A percentile compares a stretch with the other conserved stretches of the same genome.
These are phyloP conservation scores for Eristalis tenax DNA, from an alignment of 2,888 invertebrate genomes.

Conservation along the genomic window DNA sequence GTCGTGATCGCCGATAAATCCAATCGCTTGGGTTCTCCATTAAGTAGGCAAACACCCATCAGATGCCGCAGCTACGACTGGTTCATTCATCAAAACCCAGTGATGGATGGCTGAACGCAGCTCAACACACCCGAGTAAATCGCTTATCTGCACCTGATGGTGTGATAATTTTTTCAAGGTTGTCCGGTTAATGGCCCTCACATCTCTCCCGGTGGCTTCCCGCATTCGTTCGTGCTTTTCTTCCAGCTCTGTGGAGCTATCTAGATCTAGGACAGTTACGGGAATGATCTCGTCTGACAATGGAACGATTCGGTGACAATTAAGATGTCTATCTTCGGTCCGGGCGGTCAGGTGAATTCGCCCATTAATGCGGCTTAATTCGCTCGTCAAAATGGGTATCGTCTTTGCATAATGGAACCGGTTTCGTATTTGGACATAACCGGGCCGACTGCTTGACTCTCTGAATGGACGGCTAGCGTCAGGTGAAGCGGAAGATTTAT, in stretches of 20 bases:
- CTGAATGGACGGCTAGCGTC: constrained; percentile 18
- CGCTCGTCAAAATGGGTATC: background rate
- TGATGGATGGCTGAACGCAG: background rate
- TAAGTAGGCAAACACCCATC: constrained; percentile 15
- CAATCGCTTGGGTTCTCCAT: constrained; percentile 31
- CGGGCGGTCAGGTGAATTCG: constrained; percentile 12
- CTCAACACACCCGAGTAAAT: background rate
- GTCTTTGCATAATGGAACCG: constrained; percentile 2
- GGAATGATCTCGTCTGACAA: constrained; percentile 2
- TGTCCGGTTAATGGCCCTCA: constrained; percentile 23
- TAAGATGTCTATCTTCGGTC: constrained; percentile 27
- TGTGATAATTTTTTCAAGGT: constrained; percentile 31
- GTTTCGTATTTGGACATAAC: constrained; percentile 28
- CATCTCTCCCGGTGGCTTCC: background rate
- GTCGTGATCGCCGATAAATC: constrained; percentile 6
- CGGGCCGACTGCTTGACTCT: constrained; percentile 19
- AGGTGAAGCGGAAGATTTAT: constrained; percentile 34
- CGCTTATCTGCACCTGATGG: background rate
- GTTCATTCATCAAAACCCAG: constrained; percentile 5
- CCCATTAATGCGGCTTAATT: constrained; percentile 19
- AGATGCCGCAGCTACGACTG: background rate
- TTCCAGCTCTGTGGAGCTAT: background rate
- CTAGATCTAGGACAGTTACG: background rate
- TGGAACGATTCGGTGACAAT: background rate
- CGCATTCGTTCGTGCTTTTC: background rate